Percentiles rank a stretch among this genome's conserved stretches.
These are phyloP conservation scores for Mystacornis crossleyi DNA, from an alignment of 2,113 vertebrate genomes.

Conservation along the genomic window DNA sequence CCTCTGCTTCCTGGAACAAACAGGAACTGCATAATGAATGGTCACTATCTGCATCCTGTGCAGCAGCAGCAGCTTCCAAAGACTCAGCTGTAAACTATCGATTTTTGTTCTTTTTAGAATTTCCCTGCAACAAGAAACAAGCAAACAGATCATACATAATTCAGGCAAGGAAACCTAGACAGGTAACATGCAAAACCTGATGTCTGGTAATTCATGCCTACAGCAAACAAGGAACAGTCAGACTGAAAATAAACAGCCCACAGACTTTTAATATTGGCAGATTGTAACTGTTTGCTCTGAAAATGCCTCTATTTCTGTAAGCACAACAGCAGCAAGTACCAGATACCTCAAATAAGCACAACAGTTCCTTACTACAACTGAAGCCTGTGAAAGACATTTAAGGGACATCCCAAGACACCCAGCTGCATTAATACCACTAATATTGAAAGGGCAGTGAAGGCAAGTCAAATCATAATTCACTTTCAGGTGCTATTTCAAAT, in stretches of 20 bases:
- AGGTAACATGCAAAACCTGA: not conserved
- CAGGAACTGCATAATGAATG: slow-evolving; percentile 13
- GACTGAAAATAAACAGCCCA: not conserved
- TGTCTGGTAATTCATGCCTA: not conserved
- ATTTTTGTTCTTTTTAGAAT: slow-evolving; percentile 94
- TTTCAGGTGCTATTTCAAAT: not conserved
- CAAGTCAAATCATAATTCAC: not conserved
- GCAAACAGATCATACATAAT: not conserved
- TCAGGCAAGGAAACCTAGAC: not conserved
- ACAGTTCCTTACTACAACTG: not conserved
- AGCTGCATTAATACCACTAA: not conserved
- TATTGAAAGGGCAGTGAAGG: not conserved
- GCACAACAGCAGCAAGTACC: not conserved
- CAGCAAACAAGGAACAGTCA: not conserved
- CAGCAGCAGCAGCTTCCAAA: slow-evolving; percentile 56
- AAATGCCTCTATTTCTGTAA: not conserved
- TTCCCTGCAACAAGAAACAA: slow-evolving; percentile 80
- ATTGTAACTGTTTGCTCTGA: not conserved
- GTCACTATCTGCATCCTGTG: slow-evolving; percentile 1
- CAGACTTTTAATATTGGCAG: not conserved
- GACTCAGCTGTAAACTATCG: slow-evolving; percentile 77
- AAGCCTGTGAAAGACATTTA: not conserved
- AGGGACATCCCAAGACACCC: not conserved
- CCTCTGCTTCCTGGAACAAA: slow-evolving; percentile 19
- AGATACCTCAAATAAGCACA: not conserved